Evolutionary conservation across 2,888 invertebrate genomes (phyloP), one percentile per base, ranked within the genome.

Genomic region (Syritta pipiens): DNA sequence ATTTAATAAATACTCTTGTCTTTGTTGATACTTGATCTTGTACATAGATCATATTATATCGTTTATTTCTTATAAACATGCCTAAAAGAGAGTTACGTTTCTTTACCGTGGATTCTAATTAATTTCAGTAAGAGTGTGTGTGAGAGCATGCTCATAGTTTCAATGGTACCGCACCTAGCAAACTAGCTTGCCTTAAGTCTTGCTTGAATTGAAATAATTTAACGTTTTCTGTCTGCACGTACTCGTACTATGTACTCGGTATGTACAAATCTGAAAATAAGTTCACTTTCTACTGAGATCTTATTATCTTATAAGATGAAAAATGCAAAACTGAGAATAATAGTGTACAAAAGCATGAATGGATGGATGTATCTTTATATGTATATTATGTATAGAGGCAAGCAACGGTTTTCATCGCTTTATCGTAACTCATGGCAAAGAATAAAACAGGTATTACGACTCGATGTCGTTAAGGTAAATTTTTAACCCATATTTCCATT

Each of bases 281-380:
- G 55, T 71, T 48, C 62, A 62, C 71, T 71, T 71, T 71, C 53
- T 48, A 53, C 10, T 22, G 37, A 37, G 46, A 62, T 55, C 26
- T 62, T 53, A 53, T 24, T 60, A 35, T 51, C 14, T 44, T 12
- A 44, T 9, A 9, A 26, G 7, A 10, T n/a, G n/a, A 35, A 51
- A 24, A 59, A 19, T 51, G 19, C 22, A 55, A 19, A 32, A 26
- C 2, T 46, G 17, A 17, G 32, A 51, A 63, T 24, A 51, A 53
- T 28, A 28, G 55, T 10, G 32, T n/a, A 44, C 42, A 44, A 10
- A 28, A 53, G 9, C 7, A 14, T 24, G 14, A 37, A 35, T 12
- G 19, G 9, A 24, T 37, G 42, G 20, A 49, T 37, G 3, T 22
- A 28, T n/a, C n/a, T n/a, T n/a, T n/a, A n/a, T n/a, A n/a, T n/a